These are phyloP conservation scores for Euproctis similis DNA, from an alignment of 2,888 invertebrate genomes.

Conservation along the genomic window DNA sequence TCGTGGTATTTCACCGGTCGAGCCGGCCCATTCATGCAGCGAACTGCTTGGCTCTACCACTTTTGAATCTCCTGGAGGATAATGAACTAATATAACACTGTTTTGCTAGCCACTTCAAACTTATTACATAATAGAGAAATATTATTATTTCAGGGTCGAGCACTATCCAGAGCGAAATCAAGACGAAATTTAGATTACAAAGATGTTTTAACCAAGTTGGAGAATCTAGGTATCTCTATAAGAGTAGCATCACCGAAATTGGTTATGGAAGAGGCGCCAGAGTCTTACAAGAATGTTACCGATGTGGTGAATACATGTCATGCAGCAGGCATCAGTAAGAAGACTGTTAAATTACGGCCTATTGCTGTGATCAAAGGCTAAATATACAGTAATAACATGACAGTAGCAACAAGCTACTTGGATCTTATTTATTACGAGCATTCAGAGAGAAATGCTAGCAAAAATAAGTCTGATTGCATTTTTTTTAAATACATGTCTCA, in stretches of 20 bases:
- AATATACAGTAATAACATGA: too few relatives aligned
- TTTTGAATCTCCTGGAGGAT: too few relatives aligned
- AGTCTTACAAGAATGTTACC: conserved; percentile 99
- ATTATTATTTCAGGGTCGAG: conserved; percentile 85
- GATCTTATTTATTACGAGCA: background rate
- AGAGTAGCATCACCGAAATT: conserved; percentile 98
- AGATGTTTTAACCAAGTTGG: conserved; percentile 89
- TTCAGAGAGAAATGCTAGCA: too few relatives aligned
- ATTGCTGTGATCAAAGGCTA: conserved; percentile 99
- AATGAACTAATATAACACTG: too few relatives aligned
- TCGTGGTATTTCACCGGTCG: too few relatives aligned
- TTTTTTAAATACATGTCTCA: too few relatives aligned
- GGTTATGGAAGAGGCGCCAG: conserved; percentile 99
- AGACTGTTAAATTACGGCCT: conserved; percentile 95
- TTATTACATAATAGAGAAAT: too few relatives aligned
- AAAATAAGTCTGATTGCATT: too few relatives aligned
- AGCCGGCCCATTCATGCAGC: too few relatives aligned
- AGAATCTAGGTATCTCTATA: conserved; percentile 92
- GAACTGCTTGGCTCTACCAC: too few relatives aligned
- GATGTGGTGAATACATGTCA: conserved; percentile 99
- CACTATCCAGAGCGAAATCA: conserved; percentile 97
- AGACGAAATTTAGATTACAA: conserved; percentile 95
- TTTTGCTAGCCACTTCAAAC: too few relatives aligned
- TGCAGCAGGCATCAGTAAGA: conserved; percentile 96
- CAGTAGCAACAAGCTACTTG: too few relatives aligned